phyloP scores from a whole-genome alignment of 2,113 vertebrate genomes.

The Pipa parva region DNA sequence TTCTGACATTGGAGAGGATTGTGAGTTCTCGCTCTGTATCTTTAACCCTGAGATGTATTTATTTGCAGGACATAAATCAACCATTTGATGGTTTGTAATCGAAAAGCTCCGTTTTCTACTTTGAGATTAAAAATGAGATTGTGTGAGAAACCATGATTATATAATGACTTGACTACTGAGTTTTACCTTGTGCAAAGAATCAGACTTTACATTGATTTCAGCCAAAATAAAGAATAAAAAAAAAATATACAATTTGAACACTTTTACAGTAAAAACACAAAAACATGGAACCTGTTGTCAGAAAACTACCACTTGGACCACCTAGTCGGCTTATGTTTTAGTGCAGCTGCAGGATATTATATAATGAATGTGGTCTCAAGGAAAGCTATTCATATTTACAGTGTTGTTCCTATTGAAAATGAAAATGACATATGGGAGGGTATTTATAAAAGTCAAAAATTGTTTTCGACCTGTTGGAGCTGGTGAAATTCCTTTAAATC shows the following conservation, averaged over 20 bases:
- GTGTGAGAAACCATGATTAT: conserved; percentile 19
- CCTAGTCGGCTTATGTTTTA: neutral
- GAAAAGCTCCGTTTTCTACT: neutral
- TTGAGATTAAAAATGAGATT: neutral
- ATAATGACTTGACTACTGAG: neutral
- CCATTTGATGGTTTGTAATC: neutral
- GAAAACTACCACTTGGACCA: neutral
- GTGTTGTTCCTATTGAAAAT: no score
- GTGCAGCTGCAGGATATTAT: neutral
- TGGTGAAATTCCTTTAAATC: no score
- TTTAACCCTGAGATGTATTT: neutral
- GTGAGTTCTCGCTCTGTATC: neutral
- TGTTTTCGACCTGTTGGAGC: no score
- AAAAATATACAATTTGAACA: neutral
- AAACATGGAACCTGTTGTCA: neutral
- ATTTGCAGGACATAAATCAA: neutral
- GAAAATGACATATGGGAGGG: no score
- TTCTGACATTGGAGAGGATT: neutral
- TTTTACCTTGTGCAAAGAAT: neutral
- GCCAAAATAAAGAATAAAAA: neutral
- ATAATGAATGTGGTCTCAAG: no score
- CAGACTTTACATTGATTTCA: neutral
- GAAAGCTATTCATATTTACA: no score
- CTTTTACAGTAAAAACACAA: neutral
- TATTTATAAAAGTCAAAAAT: no score